These are phyloP conservation scores for Drosophila equinoxialis DNA, from an alignment of 1,140 invertebrate genomes.

Conservation along the genomic window DNA sequence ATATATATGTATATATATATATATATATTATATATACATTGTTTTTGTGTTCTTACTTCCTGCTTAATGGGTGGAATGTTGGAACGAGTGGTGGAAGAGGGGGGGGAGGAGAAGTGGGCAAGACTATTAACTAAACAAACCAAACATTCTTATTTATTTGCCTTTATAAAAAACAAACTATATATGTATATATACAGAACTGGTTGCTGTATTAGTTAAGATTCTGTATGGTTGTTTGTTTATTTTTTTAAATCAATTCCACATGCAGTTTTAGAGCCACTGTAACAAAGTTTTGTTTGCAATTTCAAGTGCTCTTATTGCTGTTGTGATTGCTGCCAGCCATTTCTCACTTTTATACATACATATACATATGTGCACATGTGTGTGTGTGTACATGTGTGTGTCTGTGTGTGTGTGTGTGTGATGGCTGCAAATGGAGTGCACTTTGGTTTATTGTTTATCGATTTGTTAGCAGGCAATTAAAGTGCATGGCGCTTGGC, in stretches of 20 bases:
- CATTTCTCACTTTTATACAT: conserved; percentile 34
- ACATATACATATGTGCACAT: too few species aligned
- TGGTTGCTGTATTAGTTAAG: too few species aligned
- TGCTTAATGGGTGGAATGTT: not conserved
- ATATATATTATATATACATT: not conserved
- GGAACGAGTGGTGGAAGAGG: too few species aligned
- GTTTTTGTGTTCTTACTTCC: conserved; percentile 5
- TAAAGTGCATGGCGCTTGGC: conserved; percentile 22
- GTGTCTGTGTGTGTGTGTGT: conserved; percentile 7
- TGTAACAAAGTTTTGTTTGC: conserved; percentile 6
- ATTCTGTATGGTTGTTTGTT: not conserved
- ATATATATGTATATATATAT: not conserved
- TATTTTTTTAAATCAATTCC: not conserved
- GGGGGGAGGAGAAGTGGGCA: too few species aligned
- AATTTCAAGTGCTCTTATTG: conserved; percentile 15
- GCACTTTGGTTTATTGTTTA: conserved; percentile 65
- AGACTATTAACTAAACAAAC: not conserved
- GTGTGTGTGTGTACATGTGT: too few species aligned
- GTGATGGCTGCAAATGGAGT: conserved; percentile 49
- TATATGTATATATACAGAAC: not conserved
- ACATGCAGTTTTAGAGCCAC: conserved; percentile 11
- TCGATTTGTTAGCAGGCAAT: conserved; percentile 59
- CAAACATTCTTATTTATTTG: not conserved
- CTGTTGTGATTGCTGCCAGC: conserved; percentile 23
- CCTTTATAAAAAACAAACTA: not conserved